Conservation (phyloP, 2,888 invertebrate genomes). For the Drosophila meridionalis region DNA sequence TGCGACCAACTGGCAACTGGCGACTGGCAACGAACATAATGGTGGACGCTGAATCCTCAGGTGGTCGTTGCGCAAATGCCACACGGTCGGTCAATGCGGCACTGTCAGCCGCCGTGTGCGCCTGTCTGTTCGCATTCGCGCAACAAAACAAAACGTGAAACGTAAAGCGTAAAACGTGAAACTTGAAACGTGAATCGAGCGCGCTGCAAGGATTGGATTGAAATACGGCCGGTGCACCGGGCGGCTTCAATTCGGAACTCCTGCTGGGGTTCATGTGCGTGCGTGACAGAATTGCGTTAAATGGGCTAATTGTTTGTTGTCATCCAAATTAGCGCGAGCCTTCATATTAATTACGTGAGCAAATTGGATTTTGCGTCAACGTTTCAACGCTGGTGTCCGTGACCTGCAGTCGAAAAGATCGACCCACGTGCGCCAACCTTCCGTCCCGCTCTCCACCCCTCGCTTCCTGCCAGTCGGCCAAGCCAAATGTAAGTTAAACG, state of each 20-base stretch:
- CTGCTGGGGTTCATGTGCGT: conserved; percentile 10
- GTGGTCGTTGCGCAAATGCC: conserved; percentile 70
- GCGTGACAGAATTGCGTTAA: conserved; percentile 54
- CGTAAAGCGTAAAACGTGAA: background rate
- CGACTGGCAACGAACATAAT: conserved; percentile 4
- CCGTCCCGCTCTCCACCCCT: background rate
- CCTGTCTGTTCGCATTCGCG: conserved; percentile 52
- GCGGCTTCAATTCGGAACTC: conserved; percentile 3
- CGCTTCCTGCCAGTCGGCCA: background rate
- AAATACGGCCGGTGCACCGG: conserved; percentile 26
- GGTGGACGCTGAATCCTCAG: conserved; percentile 61
- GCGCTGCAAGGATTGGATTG: conserved; percentile 5
- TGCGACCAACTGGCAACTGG: background rate
- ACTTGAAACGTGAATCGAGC: conserved; percentile 1
- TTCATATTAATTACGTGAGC: conserved; percentile 67
- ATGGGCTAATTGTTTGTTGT: conserved; percentile 44
- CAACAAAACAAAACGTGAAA: background rate
- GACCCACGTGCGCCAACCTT: conserved; percentile 39
- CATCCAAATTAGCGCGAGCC: conserved; percentile 55
- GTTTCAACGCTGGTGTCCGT: conserved; percentile 47
- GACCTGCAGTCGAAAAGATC: conserved; percentile 62
- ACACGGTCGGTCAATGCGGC: conserved; percentile 60
- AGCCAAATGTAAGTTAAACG: conserved; percentile 27
- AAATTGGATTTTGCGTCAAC: conserved; percentile 57
- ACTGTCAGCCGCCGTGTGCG: conserved; percentile 61